phyloP scores from a whole-genome alignment of 2,888 invertebrate genomes.

The Alviniconcha strummeri region DNA sequence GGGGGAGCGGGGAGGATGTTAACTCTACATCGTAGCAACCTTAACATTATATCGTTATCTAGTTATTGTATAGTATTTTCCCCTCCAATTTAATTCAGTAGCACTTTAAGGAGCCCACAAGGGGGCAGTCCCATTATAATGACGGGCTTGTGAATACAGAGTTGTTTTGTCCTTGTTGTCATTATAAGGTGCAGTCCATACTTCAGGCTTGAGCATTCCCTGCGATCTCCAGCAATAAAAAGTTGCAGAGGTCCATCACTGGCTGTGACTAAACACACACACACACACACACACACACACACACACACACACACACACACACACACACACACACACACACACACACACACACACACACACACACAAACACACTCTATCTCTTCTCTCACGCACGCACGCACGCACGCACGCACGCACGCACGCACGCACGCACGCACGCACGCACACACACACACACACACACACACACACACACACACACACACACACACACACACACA shows the following conservation, averaged over 20 bases:
- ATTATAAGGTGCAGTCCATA: neutral
- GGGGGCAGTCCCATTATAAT: neutral
- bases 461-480: neutral
- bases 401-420: too few species aligned
- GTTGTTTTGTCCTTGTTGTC: neutral
- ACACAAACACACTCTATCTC: neutral
- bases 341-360: neutral
- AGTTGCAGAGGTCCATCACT: neutral
- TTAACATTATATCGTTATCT: too few species aligned
- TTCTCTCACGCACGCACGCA: neutral
- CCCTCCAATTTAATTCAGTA: too few species aligned
- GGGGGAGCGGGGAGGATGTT: neutral
- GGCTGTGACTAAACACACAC: too few species aligned
- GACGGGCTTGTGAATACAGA: neutral
- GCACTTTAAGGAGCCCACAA: neutral
- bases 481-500: neutral
- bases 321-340: slow-evolving; percentile 3
- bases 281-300: too few species aligned
- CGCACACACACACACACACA: slow-evolving; percentile 7
- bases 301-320: slow-evolving; percentile 8
- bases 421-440: neutral
- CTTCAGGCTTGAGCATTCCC: neutral
- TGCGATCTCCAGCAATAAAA: too few species aligned
- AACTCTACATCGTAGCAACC: neutral
- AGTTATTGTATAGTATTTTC: too few species aligned